These are phyloP conservation scores for Andrena minutula DNA, from an alignment of 2,888 invertebrate species.

Conservation along the genomic window DNA sequence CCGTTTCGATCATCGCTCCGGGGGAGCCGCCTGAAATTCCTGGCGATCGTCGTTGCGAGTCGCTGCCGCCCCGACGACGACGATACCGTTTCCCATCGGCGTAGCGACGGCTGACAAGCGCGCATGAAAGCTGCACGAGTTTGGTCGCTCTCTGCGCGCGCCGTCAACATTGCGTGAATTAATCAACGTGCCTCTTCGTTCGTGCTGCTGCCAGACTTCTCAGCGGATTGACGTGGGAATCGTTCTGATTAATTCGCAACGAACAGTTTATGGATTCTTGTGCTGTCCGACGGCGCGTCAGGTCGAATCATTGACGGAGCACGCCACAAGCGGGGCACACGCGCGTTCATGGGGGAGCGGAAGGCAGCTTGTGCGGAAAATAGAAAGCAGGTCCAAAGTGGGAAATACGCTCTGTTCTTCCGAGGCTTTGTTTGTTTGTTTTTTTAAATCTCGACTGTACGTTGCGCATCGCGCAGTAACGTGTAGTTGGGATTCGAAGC, in stretches of 20 bases:
- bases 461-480: too few species aligned
- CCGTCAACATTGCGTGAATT: constrained; percentile 59
- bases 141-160: constrained; percentile 18
- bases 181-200: constrained; percentile 42
- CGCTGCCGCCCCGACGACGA: neutral
- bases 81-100: neutral
- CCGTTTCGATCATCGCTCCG: neutral
- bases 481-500: too few species aligned
- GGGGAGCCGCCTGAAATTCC: constrained; percentile 1
- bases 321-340: constrained; percentile 8
- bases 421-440: too few species aligned
- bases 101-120: constrained; percentile 21
- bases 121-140: constrained; percentile 34
- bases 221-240: constrained; percentile 53
- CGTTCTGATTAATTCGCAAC: constrained; percentile 56
- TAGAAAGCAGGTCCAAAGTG: too few species aligned
- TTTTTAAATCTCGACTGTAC: too few species aligned
- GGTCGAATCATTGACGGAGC: constrained; percentile 5
- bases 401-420: too few species aligned
- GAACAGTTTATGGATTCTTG: constrained; percentile 29
- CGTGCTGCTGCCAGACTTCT: constrained; percentile 39
- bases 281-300: constrained; percentile 25
- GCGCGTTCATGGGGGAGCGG: constrained; percentile 5
- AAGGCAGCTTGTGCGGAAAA: too few species aligned
- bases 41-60: neutral